Evolutionary conservation across 2,888 invertebrate species (phyloP).

Genomic region (Calameuta filiformis): DNA sequence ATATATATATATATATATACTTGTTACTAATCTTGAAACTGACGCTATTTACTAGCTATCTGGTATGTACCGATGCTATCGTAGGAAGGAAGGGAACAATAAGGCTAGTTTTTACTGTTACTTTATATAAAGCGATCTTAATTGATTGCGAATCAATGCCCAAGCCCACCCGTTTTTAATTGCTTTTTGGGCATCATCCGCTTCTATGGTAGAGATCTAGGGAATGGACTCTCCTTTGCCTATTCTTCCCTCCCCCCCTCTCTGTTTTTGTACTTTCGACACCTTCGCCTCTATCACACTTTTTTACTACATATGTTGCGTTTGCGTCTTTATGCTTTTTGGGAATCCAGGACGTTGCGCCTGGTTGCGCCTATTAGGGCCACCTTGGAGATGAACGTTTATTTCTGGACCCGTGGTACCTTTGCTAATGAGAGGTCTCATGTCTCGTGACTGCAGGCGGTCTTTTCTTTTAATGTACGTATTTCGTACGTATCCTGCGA

Average conservation of each 20-base stretch:
- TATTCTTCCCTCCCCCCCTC: not conserved
- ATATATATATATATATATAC: not conserved
- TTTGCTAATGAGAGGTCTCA: not conserved
- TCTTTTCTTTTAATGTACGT: not conserved
- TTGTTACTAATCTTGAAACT: not conserved
- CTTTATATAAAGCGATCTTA: constrained; percentile 23
- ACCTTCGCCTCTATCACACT: not conserved
- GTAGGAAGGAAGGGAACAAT: not conserved
- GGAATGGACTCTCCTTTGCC: not conserved
- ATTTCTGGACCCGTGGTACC: not conserved
- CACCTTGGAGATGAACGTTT: not conserved
- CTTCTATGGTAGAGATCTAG: constrained; percentile 31
- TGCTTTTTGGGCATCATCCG: constrained; percentile 46
- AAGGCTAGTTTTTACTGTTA: constrained; percentile 4
- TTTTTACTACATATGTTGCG: not conserved
- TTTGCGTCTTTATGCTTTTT: not conserved
- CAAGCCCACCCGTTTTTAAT: constrained; percentile 43
- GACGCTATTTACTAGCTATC: not conserved
- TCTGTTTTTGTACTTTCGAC: not conserved
- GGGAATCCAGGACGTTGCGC: not conserved
- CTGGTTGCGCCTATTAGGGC: not conserved
- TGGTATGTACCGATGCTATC: too few species aligned
- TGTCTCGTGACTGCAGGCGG: not conserved
- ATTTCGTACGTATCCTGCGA: not conserved
- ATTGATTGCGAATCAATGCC: constrained; percentile 49